phyloP scores from a whole-genome alignment of 2,113 vertebrate species.

The Prochilodus magdalenae region DNA sequence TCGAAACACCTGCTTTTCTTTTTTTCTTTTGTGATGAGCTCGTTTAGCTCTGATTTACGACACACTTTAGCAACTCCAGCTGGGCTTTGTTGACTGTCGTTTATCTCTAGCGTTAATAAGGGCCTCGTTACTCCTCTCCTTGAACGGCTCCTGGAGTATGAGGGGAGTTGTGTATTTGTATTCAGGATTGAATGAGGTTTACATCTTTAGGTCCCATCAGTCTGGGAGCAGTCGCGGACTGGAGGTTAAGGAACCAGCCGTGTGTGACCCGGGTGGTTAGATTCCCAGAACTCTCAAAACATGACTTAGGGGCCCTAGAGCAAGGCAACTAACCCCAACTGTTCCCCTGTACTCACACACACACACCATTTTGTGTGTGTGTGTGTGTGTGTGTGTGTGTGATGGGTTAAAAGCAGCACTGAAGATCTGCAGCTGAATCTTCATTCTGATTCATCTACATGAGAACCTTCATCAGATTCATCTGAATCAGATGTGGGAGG shows the following conservation, averaged over 20 bases:
- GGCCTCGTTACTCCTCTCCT: neutral
- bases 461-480: too few species aligned
- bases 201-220: too few species aligned
- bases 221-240: too few species aligned
- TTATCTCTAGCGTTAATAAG: constrained; percentile 27
- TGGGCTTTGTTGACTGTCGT: constrained; percentile 19
- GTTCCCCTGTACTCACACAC: too few species aligned
- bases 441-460: too few species aligned
- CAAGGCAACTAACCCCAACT: too few species aligned
- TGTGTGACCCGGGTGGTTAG: too few species aligned
- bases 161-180: neutral
- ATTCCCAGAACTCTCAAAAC: too few species aligned
- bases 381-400: too few species aligned
- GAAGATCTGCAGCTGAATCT: neutral
- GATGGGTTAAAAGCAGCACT: neutral
- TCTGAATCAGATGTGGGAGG: constrained; percentile 12
- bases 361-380: too few species aligned
- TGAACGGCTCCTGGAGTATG: constrained; percentile 26
- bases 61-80: neutral
- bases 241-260: too few species aligned
- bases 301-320: too few species aligned
- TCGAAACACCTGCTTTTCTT: neutral
- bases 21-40: neutral
- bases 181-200: neutral
- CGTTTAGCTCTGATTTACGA: constrained; percentile 34